Evolutionary conservation across 2,797 vertebrate species (phyloP).

Genomic region (Halcyon badia): DNA sequence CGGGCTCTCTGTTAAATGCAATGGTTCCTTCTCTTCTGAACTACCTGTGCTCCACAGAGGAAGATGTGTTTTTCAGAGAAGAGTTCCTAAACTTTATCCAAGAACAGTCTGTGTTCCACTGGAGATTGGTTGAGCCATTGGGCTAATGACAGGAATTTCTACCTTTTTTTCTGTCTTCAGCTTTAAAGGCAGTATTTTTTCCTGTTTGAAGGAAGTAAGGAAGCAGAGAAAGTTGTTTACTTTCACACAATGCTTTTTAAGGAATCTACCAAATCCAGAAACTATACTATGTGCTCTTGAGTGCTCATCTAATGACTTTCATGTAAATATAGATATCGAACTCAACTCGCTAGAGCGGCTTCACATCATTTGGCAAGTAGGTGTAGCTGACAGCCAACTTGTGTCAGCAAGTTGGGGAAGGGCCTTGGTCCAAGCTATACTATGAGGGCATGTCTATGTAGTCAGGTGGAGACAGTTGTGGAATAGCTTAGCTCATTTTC

Average conservation of each 20-base stretch:
- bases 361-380: background rate
- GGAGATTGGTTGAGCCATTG: background rate
- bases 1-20: background rate
- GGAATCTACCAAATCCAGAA: background rate
- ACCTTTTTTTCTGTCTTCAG: background rate
- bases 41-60: background rate
- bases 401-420: slow-evolving; percentile 34
- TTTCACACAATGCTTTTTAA: background rate
- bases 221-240: background rate
- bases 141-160: background rate
- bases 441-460: slow-evolving; percentile 37
- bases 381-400: background rate
- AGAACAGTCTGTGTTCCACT: background rate
- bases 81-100: background rate
- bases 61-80: background rate
- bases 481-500: slow-evolving; percentile 67
- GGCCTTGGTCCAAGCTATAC: slow-evolving; percentile 23
- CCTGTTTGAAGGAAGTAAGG: background rate
- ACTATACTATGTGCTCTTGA: background rate
- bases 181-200: background rate
- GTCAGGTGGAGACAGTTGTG: slow-evolving; percentile 46
- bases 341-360: background rate
- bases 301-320: background rate
- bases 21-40: background rate
- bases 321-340: background rate